phyloP scores from a whole-genome alignment of 2,888 invertebrate species.

The Seira sanloemensis region DNA sequence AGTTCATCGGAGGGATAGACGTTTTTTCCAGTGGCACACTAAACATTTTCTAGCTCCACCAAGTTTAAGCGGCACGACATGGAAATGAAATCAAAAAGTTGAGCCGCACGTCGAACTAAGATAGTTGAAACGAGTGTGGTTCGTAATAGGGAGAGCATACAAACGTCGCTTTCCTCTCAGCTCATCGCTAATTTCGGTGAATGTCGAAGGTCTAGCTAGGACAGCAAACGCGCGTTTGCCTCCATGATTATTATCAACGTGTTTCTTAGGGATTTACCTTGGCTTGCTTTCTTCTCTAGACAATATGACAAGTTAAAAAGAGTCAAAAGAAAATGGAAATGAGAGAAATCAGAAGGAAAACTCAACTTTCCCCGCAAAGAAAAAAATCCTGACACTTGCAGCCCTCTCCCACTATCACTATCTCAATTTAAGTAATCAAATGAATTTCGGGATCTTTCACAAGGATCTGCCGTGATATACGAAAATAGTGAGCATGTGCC shows the following conservation, averaged over 20 bases:
- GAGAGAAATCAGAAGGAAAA: slow-evolving; percentile 9
- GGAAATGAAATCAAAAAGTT: slow-evolving; percentile 16
- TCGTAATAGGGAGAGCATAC: neutral
- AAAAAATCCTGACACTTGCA: too few relatives aligned
- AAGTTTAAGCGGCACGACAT: slow-evolving; percentile 7
- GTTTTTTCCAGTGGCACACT: neutral
- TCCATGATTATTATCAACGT: slow-evolving; percentile 5
- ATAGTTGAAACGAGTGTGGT: neutral
- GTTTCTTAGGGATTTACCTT: neutral
- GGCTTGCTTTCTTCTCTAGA: neutral
- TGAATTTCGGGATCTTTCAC: neutral
- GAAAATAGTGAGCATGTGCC: neutral
- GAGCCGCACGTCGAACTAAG: neutral
- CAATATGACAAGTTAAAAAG: slow-evolving; percentile 14
- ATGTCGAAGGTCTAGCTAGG: slow-evolving; percentile 1
- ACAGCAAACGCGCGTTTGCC: slow-evolving; percentile 9
- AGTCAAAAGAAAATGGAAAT: slow-evolving; percentile 10
- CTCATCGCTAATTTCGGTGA: neutral
- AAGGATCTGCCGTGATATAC: neutral
- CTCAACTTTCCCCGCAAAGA: neutral
- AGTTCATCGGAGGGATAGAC: slow-evolving; percentile 5
- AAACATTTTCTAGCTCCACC: slow-evolving; percentile 10
- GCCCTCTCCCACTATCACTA: neutral
- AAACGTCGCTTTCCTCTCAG: neutral
- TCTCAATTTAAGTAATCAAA: slow-evolving; percentile 8